phyloP scores from a whole-genome alignment of 2,888 invertebrate genomes.

The Drosophila percnosoma region DNA sequence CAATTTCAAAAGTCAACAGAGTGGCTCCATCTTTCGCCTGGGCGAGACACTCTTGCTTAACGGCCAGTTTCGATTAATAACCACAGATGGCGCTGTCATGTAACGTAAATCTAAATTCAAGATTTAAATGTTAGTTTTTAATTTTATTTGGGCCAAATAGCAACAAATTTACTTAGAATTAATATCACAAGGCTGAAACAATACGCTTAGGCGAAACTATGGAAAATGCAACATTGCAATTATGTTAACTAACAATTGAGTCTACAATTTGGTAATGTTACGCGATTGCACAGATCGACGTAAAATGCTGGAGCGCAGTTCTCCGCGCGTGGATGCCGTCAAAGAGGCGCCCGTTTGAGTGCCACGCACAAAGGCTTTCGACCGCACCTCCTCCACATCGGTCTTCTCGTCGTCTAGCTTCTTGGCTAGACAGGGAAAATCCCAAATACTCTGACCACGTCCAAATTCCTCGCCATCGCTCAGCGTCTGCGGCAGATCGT shows the following conservation, averaged over 20 bases:
- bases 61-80: neutral
- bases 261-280: slow-evolving; percentile 83
- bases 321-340: slow-evolving; percentile 87
- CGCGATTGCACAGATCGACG: slow-evolving; percentile 86
- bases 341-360: slow-evolving; percentile 86
- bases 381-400: slow-evolving; percentile 76
- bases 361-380: slow-evolving; percentile 81
- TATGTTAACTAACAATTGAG: slow-evolving; percentile 11
- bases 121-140: slow-evolving; percentile 16
- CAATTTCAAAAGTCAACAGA: slow-evolving; percentile 45
- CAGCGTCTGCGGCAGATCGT: slow-evolving; percentile 93
- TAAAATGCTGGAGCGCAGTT: slow-evolving; percentile 87
- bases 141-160: slow-evolving; percentile 48
- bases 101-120: neutral
- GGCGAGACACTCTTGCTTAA: neutral
- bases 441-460: slow-evolving; percentile 91
- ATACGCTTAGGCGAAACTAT: slow-evolving; percentile 31
- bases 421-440: slow-evolving; percentile 91
- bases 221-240: slow-evolving; percentile 37
- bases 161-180: slow-evolving; percentile 45
- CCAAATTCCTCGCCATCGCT: slow-evolving; percentile 95
- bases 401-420: slow-evolving; percentile 84
- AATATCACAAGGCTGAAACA: slow-evolving; percentile 51
- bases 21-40: slow-evolving; percentile 18
- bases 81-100: slow-evolving; percentile 8